Evolutionary conservation across 2,113 vertebrate genomes (phyloP).

Genomic region (Astur gentilis): DNA sequence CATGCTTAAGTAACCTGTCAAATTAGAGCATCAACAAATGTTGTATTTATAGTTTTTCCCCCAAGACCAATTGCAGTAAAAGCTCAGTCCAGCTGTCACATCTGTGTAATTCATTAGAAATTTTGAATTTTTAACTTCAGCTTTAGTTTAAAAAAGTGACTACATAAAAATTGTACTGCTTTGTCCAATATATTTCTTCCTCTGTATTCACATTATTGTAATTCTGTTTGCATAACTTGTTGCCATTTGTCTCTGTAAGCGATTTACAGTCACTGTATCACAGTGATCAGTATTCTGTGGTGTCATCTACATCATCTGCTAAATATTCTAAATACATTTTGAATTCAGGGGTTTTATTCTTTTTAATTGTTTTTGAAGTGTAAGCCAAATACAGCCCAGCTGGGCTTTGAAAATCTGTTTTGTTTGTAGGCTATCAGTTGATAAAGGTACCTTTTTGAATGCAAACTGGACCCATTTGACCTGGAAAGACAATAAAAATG

Average conservation of each 20-base stretch:
- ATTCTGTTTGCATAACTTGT: neutral
- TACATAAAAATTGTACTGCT: neutral
- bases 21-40: neutral
- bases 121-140: neutral
- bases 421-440: neutral
- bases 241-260: neutral
- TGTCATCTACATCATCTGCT: neutral
- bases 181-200: neutral
- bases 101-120: neutral
- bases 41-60: neutral
- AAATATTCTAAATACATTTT: neutral
- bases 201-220: neutral
- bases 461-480: neutral
- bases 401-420: neutral
- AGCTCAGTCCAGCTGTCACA: neutral
- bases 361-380: neutral
- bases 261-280: neutral
- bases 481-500: neutral
- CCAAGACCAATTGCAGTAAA: neutral
- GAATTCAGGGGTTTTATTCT: neutral
- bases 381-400: neutral
- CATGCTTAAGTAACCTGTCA: neutral
- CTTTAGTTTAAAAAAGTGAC: neutral
- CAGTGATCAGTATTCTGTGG: neutral
- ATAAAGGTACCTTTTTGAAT: neutral